Evolutionary conservation across 2,113 vertebrate species (phyloP).

Genomic region (Mobula birostris): DNA sequence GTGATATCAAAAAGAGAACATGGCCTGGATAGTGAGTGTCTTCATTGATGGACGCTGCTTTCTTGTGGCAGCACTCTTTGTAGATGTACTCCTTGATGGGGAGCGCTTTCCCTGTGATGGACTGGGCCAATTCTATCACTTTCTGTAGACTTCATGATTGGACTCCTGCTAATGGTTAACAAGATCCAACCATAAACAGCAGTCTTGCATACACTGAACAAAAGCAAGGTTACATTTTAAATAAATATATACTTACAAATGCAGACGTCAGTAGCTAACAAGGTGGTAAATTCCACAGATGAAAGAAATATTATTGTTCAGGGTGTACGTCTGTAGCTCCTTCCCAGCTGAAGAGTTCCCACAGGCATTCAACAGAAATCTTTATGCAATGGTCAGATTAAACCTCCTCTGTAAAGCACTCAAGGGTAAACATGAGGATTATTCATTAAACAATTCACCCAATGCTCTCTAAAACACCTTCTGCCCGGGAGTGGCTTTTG

Average conservation of each 20-base stretch:
- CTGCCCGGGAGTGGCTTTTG: not conserved
- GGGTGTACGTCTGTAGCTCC: not conserved
- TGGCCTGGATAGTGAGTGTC: too few relatives aligned
- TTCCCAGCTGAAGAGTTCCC: not conserved
- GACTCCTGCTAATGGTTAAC: not conserved
- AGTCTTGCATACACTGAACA: not conserved
- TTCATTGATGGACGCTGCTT: too few relatives aligned
- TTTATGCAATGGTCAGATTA: not conserved
- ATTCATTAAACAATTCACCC: constrained; percentile 30
- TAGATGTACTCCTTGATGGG: too few relatives aligned
- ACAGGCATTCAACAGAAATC: not conserved
- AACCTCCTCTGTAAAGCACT: not conserved
- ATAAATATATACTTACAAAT: constrained; percentile 3
- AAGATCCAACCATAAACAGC: not conserved
- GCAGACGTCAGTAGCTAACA: not conserved
- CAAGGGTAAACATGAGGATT: not conserved
- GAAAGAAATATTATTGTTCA: too few relatives aligned
- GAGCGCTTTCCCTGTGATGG: too few relatives aligned
- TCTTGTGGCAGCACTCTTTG: too few relatives aligned
- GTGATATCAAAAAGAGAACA: too few relatives aligned
- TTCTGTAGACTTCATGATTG: too few relatives aligned
- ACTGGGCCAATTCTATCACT: too few relatives aligned
- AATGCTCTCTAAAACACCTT: not conserved
- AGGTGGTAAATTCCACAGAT: not conserved
- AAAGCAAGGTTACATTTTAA: not conserved